These are phyloP conservation scores for Brachypalpus laphriformis DNA, from an alignment of 2,888 invertebrate genomes.

Conservation along the genomic window DNA sequence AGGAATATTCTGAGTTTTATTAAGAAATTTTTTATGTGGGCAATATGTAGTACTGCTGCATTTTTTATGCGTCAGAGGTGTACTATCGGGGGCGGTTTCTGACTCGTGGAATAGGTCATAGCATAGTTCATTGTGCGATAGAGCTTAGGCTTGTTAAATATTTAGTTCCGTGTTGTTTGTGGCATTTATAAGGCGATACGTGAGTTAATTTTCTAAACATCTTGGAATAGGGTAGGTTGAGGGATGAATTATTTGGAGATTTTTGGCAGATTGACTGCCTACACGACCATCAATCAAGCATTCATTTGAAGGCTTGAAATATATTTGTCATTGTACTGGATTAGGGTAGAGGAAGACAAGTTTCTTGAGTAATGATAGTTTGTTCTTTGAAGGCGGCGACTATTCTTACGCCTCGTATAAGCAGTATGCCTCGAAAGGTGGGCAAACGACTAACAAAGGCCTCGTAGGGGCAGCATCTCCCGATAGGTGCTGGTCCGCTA, in stretches of 20 bases:
- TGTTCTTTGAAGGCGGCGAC: no score
- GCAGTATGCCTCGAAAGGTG: no score
- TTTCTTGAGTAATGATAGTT: no score
- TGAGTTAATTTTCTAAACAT: constrained; percentile 47
- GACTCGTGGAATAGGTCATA: not conserved
- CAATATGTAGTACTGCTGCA: constrained; percentile 29
- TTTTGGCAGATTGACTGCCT: constrained; percentile 31
- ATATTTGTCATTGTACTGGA: no score
- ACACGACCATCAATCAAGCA: constrained; percentile 21
- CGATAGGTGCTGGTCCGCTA: no score
- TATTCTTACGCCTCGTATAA: no score
- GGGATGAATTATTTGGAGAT: constrained; percentile 29
- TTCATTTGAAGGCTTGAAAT: constrained; percentile 7
- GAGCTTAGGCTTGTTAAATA: constrained; percentile 16
- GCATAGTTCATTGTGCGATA: not conserved
- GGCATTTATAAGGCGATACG: constrained; percentile 33
- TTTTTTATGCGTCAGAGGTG: constrained; percentile 25
- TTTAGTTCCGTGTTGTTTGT: constrained; percentile 17
- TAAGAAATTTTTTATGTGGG: constrained; percentile 29
- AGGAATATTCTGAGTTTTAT: constrained; percentile 27
- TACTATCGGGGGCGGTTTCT: constrained; percentile 11
- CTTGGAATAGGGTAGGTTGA: not conserved
- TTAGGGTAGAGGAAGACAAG: no score
- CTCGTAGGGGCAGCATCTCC: no score
- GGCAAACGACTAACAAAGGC: no score